These are phyloP conservation scores for Pristionchus maxplancki DNA, from an alignment of 2,888 invertebrate genomes.

Conservation along the genomic window DNA sequence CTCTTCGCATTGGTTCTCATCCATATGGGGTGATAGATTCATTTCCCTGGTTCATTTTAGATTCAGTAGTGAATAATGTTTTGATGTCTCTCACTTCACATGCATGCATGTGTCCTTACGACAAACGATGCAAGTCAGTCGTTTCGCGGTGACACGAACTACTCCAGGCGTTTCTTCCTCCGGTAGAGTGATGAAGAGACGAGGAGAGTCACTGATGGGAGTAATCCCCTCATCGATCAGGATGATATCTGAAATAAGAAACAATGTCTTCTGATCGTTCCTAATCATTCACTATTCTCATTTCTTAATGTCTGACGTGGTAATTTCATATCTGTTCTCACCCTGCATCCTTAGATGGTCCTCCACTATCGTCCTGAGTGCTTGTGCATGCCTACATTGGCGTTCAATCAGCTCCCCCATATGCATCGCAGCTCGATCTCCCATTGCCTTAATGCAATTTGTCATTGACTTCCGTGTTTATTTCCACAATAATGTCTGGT, in stretches of 20 bases:
- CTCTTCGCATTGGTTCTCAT: not conserved
- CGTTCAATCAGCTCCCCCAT: too few relatives aligned
- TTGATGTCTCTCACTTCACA: not conserved
- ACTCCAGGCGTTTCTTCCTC: not conserved
- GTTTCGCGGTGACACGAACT: not conserved
- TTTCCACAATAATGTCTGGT: too few relatives aligned
- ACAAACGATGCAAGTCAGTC: not conserved
- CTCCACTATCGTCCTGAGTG: too few relatives aligned
- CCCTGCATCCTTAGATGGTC: too few relatives aligned
- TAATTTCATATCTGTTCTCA: too few relatives aligned
- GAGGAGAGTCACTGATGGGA: not conserved
- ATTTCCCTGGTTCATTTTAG: not conserved
- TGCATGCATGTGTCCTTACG: not conserved
- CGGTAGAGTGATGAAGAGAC: not conserved
- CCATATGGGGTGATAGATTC: not conserved
- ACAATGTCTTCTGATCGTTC: too few relatives aligned
- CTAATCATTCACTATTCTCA: not conserved
- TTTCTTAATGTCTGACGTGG: too few relatives aligned
- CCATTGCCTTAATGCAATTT: too few relatives aligned
- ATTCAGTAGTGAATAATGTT: not conserved
- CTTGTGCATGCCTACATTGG: too few relatives aligned
- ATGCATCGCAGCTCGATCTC: too few relatives aligned
- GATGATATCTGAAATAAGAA: not conserved
- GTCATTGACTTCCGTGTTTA: too few relatives aligned
- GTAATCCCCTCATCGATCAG: not conserved